phyloP scores from a whole-genome alignment of 2,888 invertebrate species.

The Brenthis ino region DNA sequence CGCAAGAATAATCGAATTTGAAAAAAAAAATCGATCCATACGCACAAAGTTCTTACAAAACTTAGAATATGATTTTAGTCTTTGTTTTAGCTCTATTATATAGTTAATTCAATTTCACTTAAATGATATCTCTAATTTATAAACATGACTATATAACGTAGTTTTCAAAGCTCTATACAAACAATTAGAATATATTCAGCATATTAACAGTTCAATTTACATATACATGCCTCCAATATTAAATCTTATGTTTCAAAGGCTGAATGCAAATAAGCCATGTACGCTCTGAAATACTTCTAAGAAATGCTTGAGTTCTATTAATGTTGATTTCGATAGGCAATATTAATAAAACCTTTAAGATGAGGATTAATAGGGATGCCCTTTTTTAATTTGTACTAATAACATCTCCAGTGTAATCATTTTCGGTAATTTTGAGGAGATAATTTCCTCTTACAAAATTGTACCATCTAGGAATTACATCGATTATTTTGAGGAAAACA shows the following conservation, averaged over 20 bases:
- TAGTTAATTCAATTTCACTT: no score
- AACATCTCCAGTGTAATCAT: constrained; percentile 15
- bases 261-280: neutral
- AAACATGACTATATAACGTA: no score
- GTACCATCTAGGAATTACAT: constrained; percentile 27
- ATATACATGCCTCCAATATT: neutral
- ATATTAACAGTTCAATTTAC: constrained; percentile 12
- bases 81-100: no score
- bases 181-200: neutral
- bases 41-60: no score
- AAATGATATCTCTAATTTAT: no score
- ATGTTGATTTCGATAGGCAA: constrained; percentile 8
- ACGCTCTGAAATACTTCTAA: neutral
- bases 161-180: neutral
- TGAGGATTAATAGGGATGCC: constrained; percentile 33
- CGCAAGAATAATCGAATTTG: no score
- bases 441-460: constrained; percentile 35
- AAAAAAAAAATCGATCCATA: no score
- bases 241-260: constrained; percentile 6
- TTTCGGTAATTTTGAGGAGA: no score
- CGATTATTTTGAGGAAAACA: constrained; percentile 12
- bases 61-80: no score
- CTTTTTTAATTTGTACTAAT: constrained; percentile 40
- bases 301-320: neutral
- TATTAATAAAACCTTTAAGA: constrained; percentile 35